Percentiles rank a stretch among this genome's conserved stretches.
These are phyloP conservation scores for Coccyzus lansbergi DNA, from an alignment of 2,797 vertebrate genomes.

Conservation along the genomic window DNA sequence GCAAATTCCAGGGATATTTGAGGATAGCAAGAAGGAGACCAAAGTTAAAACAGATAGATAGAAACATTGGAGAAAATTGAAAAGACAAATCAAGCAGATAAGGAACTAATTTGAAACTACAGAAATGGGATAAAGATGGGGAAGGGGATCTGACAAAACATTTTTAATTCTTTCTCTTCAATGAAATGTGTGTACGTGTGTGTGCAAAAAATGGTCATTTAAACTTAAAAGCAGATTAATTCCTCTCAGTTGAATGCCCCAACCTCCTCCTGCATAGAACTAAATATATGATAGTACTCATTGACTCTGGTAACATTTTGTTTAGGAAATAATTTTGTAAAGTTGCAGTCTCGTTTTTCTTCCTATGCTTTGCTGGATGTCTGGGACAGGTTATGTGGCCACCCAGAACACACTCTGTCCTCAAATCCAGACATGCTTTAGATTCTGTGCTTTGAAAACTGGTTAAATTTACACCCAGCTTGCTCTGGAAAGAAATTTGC, in stretches of 20 bases:
- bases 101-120: background rate
- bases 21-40: background rate
- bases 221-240: background rate
- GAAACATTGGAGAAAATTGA: background rate
- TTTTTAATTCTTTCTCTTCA: background rate
- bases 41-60: background rate
- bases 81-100: background rate
- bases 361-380: background rate
- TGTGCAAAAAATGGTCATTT: background rate
- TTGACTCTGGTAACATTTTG: background rate
- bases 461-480: slow-evolving; percentile 71
- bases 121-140: background rate
- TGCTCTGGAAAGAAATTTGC: slow-evolving; percentile 72
- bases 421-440: slow-evolving; percentile 36
- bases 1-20: slow-evolving; percentile 9
- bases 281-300: background rate
- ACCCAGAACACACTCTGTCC: slow-evolving; percentile 15
- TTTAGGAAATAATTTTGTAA: background rate
- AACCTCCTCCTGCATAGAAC: background rate
- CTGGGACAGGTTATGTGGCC: slow-evolving; percentile 13
- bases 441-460: slow-evolving; percentile 62
- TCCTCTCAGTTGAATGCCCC: background rate
- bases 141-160: background rate
- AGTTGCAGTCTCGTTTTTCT: background rate
- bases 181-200: too few relatives aligned